Conservation (phyloP, 2,113 vertebrate genomes). For the Coryphaenoides rupestris region DNA sequence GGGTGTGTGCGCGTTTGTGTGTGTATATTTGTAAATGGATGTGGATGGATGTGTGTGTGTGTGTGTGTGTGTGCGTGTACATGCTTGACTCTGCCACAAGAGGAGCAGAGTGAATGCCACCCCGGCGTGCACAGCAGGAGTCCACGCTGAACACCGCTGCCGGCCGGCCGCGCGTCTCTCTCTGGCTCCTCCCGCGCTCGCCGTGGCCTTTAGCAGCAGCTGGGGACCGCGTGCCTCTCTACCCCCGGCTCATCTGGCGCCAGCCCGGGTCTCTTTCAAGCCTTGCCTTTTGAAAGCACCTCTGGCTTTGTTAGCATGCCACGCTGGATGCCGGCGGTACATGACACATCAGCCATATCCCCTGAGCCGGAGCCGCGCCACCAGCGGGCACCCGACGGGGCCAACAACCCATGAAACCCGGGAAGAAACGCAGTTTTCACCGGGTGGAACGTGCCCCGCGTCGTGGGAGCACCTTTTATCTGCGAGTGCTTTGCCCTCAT, state of each 20-base stretch:
- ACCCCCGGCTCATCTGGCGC: conserved; percentile 40
- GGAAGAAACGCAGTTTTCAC: conserved; percentile 49
- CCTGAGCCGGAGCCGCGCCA: conserved; percentile 67
- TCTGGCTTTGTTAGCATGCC: conserved; percentile 70
- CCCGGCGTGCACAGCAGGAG: too few species aligned
- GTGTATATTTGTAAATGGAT: not conserved
- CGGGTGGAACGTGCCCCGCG: conserved; percentile 26
- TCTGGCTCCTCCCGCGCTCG: not conserved
- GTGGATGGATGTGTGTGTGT: not conserved
- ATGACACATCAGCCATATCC: conserved; percentile 59
- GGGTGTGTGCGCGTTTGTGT: not conserved
- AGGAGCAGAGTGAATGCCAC: too few species aligned
- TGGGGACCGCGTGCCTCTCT: conserved; percentile 55
- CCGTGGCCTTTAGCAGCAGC: conserved; percentile 36
- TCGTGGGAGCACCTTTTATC: conserved; percentile 16
- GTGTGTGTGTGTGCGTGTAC: too few species aligned
- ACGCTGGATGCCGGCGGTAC: conserved; percentile 49
- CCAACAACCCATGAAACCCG: conserved; percentile 44
- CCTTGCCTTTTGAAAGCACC: conserved; percentile 57
- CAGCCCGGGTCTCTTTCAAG: conserved; percentile 51
- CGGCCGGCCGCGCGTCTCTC: too few species aligned
- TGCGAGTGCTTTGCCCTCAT: not conserved
- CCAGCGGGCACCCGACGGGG: conserved; percentile 64
- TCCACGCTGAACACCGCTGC: too few species aligned
- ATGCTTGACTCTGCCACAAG: too few species aligned